Evolutionary conservation across 1,140 invertebrate species (phyloP).

Genomic region (Drosophila ercepeae): DNA sequence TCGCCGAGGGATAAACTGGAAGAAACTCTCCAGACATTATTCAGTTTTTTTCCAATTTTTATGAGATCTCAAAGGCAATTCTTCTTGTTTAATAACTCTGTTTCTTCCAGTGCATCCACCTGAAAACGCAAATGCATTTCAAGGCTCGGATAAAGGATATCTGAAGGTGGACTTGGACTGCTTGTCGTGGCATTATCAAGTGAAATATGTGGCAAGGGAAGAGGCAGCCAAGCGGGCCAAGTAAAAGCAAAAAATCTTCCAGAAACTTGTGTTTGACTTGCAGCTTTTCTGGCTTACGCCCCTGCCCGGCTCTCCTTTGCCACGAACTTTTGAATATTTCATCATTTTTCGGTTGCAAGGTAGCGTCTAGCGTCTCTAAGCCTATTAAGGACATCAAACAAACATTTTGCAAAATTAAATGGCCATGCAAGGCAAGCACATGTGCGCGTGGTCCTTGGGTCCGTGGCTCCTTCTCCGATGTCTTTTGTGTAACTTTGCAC

Average conservation of each 20-base stretch:
- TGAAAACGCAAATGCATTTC: conserved; percentile 66
- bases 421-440: conserved; percentile 79
- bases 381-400: conserved; percentile 82
- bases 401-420: conserved; percentile 83
- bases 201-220: conserved; percentile 47
- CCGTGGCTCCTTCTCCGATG: no score
- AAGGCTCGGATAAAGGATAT: conserved; percentile 51
- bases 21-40: no score
- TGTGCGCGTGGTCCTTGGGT: conserved; percentile 27
- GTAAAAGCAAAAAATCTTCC: conserved; percentile 41
- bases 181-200: conserved; percentile 52
- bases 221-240: neutral
- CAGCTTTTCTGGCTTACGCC: conserved; percentile 58
- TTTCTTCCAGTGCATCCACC: conserved; percentile 20
- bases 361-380: conserved; percentile 69
- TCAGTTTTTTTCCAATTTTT: no score
- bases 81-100: no score
- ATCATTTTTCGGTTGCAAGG: conserved; percentile 61
- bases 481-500: conserved; percentile 77
- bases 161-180: conserved; percentile 30
- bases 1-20: conserved; percentile 1
- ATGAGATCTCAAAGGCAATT: no score
- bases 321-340: conserved; percentile 75
- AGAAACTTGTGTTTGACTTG: conserved; percentile 77
- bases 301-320: conserved; percentile 9